These are phyloP conservation scores for Podarcis raffonei DNA, from an alignment of 2,113 vertebrate species.

Conservation along the genomic window DNA sequence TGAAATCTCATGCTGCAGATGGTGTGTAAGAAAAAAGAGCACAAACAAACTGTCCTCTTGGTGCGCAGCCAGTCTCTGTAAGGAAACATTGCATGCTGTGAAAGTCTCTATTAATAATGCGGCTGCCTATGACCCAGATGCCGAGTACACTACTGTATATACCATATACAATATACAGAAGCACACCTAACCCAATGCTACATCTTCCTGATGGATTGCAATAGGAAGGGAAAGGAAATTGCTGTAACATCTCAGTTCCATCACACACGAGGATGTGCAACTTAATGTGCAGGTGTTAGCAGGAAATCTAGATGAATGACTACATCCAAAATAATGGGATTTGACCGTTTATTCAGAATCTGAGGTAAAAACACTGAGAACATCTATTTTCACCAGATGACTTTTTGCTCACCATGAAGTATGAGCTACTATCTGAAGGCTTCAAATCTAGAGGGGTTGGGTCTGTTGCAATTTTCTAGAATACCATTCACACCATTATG, in stretches of 20 bases:
- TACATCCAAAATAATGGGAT: not conserved
- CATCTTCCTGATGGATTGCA: not conserved
- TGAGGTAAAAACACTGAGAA: not conserved
- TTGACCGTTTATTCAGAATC: not conserved
- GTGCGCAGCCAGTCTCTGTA: conserved; percentile 25
- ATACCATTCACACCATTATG: not conserved
- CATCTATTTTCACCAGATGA: no score
- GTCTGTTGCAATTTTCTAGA: not conserved
- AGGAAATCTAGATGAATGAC: not conserved
- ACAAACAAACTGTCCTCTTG: conserved; percentile 29
- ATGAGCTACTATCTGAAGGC: not conserved
- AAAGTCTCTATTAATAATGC: conserved; percentile 26
- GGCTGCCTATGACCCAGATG: conserved; percentile 16
- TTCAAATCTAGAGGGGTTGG: not conserved
- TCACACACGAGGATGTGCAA: not conserved
- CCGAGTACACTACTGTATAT: not conserved
- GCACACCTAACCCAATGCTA: not conserved
- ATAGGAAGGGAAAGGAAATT: not conserved
- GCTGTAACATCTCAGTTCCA: not conserved
- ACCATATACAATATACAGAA: not conserved
- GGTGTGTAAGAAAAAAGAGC: conserved; percentile 23
- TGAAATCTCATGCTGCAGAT: conserved; percentile 18
- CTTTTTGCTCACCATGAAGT: not conserved
- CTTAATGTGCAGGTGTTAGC: no score
- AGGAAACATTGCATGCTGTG: conserved; percentile 37